Percentiles rank a stretch among this genome's conserved stretches.
phyloP scores from a whole-genome alignment of 2,888 invertebrate genomes.

The Corbicula japonica region DNA sequence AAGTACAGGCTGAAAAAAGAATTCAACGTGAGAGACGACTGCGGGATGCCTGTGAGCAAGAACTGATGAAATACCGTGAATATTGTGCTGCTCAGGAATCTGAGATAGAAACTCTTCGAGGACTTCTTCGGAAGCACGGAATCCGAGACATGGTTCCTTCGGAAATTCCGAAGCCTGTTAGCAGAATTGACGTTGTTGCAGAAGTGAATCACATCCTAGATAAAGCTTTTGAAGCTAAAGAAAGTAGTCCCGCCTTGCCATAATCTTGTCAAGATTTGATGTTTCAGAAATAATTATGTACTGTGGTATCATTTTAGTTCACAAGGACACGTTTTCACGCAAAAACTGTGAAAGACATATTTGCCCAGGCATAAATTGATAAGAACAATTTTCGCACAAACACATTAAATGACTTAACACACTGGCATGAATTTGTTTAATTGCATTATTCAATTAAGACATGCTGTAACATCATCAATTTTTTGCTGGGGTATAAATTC shows the following conservation, averaged over 20 bases:
- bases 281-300: too few relatives aligned
- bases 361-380: too few relatives aligned
- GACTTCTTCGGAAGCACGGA: conserved; percentile 84
- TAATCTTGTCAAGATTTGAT: too few relatives aligned
- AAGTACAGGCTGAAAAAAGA: conserved; percentile 85
- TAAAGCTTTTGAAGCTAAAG: conserved; percentile 23
- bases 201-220: conserved; percentile 79
- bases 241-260: conserved; percentile 25
- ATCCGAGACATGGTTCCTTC: conserved; percentile 77
- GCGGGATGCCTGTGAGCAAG: conserved; percentile 85
- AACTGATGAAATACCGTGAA: conserved; percentile 85
- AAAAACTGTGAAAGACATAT: too few relatives aligned
- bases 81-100: conserved; percentile 85
- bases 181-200: conserved; percentile 81
- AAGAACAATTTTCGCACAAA: too few relatives aligned
- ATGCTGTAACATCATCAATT: too few relatives aligned
- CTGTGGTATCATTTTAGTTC: too few relatives aligned
- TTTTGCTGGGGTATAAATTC: too few relatives aligned
- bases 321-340: too few relatives aligned
- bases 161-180: conserved; percentile 75
- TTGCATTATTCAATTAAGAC: too few relatives aligned
- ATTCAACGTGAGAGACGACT: conserved; percentile 82
- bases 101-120: conserved; percentile 84
- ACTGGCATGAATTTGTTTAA: too few relatives aligned
- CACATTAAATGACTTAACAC: too few relatives aligned